Evolutionary conservation across 2,888 invertebrate genomes (phyloP), one percentile per base, ranked within the genome.

Genomic region (Acleris holmiana): DNA sequence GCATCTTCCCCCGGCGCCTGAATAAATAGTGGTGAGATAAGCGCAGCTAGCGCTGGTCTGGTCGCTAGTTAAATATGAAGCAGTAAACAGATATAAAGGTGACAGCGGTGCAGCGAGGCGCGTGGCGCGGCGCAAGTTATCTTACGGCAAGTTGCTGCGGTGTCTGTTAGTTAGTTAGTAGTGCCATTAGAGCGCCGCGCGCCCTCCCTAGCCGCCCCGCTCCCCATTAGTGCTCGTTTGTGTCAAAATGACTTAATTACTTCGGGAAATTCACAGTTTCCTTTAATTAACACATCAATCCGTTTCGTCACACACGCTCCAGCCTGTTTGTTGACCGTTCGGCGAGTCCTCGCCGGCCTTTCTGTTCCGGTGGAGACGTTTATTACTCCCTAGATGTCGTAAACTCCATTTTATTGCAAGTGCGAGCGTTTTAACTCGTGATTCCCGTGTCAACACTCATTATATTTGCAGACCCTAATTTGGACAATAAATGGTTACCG

Each of bases 211-310:
- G 70, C 77, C 74, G 76, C 81, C 79, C 77, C 78, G 74, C 77
- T 76, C 84, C 78, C 80, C 85, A 86, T 86, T 85, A 86, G 83
- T 79, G 84, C 83, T 82, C 81, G 83, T 83, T 83, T 82, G 77
- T 83, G 83, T 86, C 85, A 85, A 86, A 88, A 88, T 80, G 83
- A 83, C 84, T 88, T 87, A 86, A 88, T 88, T 86, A 84, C 82
- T 80, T 82, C 74, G 79, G 80, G 72, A 82, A 83, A 84, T 84
- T 83, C 80, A 76, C 78, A 73, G 71, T 77, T 79, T 77, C 77
- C 77, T 79, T 79, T 80, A 82, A 84, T 82, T 69, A 58, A 69
- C 65, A 68, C 73, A 76, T 75, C 74, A 65, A 69, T 69, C 68
- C 69, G 70, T 72, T 68, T 68, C 69, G 72, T 71, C 68, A 71